Evolutionary conservation across 2,113 vertebrate genomes (phyloP).

Genomic region (Carassius carassius): DNA sequence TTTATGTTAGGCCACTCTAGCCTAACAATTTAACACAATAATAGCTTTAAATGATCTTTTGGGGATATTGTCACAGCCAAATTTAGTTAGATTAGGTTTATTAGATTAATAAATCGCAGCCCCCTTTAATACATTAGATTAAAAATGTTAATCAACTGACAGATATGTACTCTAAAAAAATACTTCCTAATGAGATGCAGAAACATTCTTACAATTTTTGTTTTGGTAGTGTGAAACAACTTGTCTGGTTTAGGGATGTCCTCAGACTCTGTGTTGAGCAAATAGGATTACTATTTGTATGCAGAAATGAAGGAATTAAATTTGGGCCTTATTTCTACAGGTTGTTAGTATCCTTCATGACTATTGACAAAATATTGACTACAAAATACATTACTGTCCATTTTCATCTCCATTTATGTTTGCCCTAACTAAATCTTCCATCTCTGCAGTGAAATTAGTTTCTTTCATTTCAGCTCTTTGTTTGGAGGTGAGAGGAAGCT

Average conservation of each 20-base stretch:
- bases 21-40: too few species aligned
- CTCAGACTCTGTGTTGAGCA: not conserved
- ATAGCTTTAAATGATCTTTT: too few species aligned
- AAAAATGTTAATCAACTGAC: too few species aligned
- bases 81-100: too few species aligned
- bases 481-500: slow-evolving; percentile 25
- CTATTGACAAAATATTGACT: not conserved
- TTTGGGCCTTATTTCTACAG: not conserved
- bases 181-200: not conserved
- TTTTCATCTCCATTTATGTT: not conserved
- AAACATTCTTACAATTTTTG: not conserved
- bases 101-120: too few species aligned
- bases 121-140: too few species aligned
- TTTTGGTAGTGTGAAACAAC: not conserved
- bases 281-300: not conserved
- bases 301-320: too few species aligned
- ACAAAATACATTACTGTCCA: not conserved
- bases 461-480: slow-evolving; percentile 42
- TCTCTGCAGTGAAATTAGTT: not conserved
- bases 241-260: not conserved
- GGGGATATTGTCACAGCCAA: too few species aligned
- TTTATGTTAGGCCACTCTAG: too few species aligned
- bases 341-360: not conserved
- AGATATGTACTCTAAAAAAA: not conserved
- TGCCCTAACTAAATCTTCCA: not conserved